Conservation (phyloP, 2,113 vertebrate genomes). For the Mugil cephalus region DNA sequence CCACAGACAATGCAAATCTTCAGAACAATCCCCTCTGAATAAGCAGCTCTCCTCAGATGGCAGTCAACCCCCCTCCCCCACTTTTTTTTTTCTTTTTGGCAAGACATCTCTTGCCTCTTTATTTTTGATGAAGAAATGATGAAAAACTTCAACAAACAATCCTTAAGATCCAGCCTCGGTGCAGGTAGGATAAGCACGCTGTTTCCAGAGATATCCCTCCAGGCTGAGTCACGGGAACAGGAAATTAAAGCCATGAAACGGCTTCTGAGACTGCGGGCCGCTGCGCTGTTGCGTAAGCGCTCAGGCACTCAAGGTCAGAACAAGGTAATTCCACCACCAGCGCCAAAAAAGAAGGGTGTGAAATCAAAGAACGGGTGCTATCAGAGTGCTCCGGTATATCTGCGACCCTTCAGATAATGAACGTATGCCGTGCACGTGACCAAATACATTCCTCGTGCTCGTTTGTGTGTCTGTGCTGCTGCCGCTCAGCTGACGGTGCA, state of each 20-base stretch:
- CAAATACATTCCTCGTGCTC: slow-evolving; percentile 14
- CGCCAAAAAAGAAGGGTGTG: background rate
- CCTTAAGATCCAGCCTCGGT: slow-evolving; percentile 27
- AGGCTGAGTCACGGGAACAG: slow-evolving; percentile 46
- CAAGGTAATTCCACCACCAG: slow-evolving; percentile 53
- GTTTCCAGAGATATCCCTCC: slow-evolving; percentile 43
- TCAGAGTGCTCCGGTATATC: slow-evolving; percentile 6
- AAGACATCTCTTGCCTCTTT: background rate
- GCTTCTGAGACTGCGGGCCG: slow-evolving; percentile 56
- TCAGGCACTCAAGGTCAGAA: slow-evolving; percentile 64
- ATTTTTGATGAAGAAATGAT: slow-evolving; percentile 23
- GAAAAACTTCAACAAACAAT: slow-evolving; percentile 17
- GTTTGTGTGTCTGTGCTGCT: slow-evolving; percentile 22
- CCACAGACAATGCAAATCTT: slow-evolving; percentile 22
- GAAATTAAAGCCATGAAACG: slow-evolving; percentile 46
- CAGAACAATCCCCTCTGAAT: slow-evolving; percentile 29
- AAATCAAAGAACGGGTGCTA: slow-evolving; percentile 21
- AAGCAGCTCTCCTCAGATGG: slow-evolving; percentile 12
- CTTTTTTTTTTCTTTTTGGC: slow-evolving; percentile 23
- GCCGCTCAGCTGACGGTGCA: slow-evolving; percentile 25
- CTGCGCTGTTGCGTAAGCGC: slow-evolving; percentile 63
- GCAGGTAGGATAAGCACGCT: slow-evolving; percentile 14
- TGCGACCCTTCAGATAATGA: slow-evolving; percentile 22
- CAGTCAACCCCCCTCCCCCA: no score
- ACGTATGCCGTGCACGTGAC: background rate